Percentiles rank a stretch among this genome's conserved stretches.
Evolutionary conservation across 2,113 vertebrate genomes (phyloP).

Genomic region (Ctenodactylus gundi): DNA sequence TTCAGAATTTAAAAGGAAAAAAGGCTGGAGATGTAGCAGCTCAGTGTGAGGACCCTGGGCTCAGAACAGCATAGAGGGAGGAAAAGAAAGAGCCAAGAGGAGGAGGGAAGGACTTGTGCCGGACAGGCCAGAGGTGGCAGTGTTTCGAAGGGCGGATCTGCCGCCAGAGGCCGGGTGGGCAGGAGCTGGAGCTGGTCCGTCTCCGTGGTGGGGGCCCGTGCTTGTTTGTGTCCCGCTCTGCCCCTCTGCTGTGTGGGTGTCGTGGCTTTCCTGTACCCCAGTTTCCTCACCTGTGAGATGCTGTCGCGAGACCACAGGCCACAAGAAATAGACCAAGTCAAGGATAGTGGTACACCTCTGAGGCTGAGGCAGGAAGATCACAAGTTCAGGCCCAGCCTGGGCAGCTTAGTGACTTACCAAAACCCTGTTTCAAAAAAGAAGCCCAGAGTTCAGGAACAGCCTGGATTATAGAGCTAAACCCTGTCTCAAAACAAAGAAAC

Average conservation of each 20-base stretch:
- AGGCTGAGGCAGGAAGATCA: too few relatives aligned
- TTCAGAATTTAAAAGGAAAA: not conserved
- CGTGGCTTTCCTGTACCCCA: not conserved
- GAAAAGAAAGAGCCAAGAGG: not conserved
- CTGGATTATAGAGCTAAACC: too few relatives aligned
- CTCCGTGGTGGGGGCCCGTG: too few relatives aligned
- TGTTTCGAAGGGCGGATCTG: not conserved
- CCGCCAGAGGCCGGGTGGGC: not conserved
- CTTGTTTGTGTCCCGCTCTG: not conserved
- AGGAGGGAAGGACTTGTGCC: not conserved
- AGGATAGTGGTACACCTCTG: too few relatives aligned
- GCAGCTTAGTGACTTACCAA: too few relatives aligned
- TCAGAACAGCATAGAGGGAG: not conserved
- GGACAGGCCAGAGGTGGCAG: fast-evolving
- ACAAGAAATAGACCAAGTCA: not conserved
- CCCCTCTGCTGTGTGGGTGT: not conserved
- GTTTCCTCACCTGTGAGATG: not conserved
- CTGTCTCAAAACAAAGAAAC: too few relatives aligned
- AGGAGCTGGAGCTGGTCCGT: too few relatives aligned
- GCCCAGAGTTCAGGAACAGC: too few relatives aligned
- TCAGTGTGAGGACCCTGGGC: not conserved
- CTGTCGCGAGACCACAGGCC: fast-evolving
- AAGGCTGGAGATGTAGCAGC: not conserved
- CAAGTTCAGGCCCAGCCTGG: too few relatives aligned
- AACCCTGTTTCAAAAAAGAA: too few relatives aligned